Evolutionary conservation across 2,113 vertebrate species (phyloP), one percentile per base, ranked within the genome.

Genomic region (Eubucco bourcierii): DNA sequence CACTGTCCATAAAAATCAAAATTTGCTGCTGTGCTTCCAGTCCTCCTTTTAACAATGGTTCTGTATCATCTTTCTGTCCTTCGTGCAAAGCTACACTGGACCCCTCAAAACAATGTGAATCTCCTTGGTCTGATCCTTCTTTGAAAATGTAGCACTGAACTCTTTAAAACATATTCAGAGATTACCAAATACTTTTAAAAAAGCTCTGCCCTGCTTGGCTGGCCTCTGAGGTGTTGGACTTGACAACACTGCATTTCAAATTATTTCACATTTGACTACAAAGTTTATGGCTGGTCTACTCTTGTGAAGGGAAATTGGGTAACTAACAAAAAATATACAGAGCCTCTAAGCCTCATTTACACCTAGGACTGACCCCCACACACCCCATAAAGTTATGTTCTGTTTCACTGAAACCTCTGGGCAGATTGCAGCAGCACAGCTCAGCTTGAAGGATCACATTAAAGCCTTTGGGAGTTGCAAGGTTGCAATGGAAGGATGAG

Each of bases 381-480:
- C 44, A 7, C 44, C 15, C 53, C 27, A 8, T 21, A 66, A 76
- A 87, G 29, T 63, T 60, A 4, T 17, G 15, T 28, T 74, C 66
- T 90, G 44, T 75, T 11, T 70, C 66, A 25, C 66, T 88, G 63
- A 84, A 71, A 66, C 31, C 70, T 60, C 83, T 11, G 23, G 65
- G 52, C 47, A 91, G 63, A 87, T 58, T 87, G 52, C 68, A 65
- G 68, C 71, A 80, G 59, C 4, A 6, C 31, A 66, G 65, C 47
- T 81, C 8, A 1, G 46, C 65, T 79, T 61, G 73, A 47, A 78
- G 82, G 88, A 88, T 95, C 87, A 31, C 75, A 33, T 93, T 90
- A 84, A 95, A 95, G 44, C 91, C 93, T 72, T 73, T 67, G 88
- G 87, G 94, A 96, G 21, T 64, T 81, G 74, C 73, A 76, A 93